Evolutionary conservation across 2,113 vertebrate species (phyloP).

Genomic region (Phyllopteryx taeniolatus): DNA sequence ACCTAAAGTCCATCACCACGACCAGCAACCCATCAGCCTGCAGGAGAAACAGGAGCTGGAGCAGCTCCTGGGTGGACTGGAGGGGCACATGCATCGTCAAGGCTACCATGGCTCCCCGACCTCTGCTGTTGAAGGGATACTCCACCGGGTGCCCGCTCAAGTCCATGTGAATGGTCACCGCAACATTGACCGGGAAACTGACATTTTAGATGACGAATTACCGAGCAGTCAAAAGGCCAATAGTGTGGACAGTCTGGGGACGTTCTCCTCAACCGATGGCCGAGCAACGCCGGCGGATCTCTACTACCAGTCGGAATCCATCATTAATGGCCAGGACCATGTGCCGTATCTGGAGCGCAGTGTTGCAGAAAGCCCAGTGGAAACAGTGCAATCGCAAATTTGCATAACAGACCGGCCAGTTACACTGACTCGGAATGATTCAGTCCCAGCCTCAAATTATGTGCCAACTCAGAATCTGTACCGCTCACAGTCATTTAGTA

Average conservation of each 20-base stretch:
- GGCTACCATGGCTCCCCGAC: conserved; percentile 60
- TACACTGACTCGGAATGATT: conserved; percentile 60
- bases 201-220: conserved; percentile 94
- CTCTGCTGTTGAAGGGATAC: conserved; percentile 62
- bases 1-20: conserved; percentile 28
- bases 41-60: conserved; percentile 93
- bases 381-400: conserved; percentile 33
- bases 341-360: conserved; percentile 66
- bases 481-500: conserved; percentile 85
- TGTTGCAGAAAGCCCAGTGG: conserved; percentile 49
- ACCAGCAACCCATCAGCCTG: conserved; percentile 78
- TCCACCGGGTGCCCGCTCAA: conserved; percentile 89
- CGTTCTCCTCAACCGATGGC: conserved; percentile 85
- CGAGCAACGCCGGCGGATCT: conserved; percentile 76
- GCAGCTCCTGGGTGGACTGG: conserved; percentile 87
- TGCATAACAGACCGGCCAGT: conserved; percentile 32
- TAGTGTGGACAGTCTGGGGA: conserved; percentile 91
- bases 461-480: conserved; percentile 72
- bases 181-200: conserved; percentile 87
- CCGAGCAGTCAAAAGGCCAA: conserved; percentile 88
- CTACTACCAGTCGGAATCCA: conserved; percentile 72
- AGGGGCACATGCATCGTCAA: conserved; percentile 79
- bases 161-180: conserved; percentile 88
- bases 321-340: conserved; percentile 79
- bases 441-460: conserved; percentile 52